Percentiles rank a stretch among this genome's conserved stretches.
These are phyloP conservation scores for Drosophila seclusa DNA, from an alignment of 2,888 invertebrate species.

Conservation along the genomic window DNA sequence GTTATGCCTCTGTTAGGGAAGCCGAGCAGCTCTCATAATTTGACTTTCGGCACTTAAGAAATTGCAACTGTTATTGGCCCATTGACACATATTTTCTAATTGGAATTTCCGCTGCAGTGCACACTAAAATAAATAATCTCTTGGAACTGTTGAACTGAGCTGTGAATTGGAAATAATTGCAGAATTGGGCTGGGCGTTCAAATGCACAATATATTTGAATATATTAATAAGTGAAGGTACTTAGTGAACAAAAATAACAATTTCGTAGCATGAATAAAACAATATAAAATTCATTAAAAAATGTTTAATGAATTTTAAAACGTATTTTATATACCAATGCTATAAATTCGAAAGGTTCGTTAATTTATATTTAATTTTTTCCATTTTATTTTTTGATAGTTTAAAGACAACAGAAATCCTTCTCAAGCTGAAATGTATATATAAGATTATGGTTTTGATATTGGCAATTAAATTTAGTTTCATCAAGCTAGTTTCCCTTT, in stretches of 20 bases:
- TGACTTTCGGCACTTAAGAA: conserved; percentile 29
- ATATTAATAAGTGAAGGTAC: background rate
- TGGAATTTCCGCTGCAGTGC: conserved; percentile 65
- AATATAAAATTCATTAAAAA: background rate
- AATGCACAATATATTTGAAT: background rate
- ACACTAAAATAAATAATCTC: conserved; percentile 8
- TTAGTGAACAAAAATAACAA: background rate
- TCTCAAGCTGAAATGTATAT: background rate
- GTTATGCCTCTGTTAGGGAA: conserved; percentile 24
- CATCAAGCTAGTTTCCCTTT: background rate
- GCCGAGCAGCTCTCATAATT: conserved; percentile 9
- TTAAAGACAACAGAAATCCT: background rate
- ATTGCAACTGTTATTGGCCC: conserved; percentile 55
- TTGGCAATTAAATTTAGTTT: background rate
- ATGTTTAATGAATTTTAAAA: background rate
- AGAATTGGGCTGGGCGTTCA: background rate
- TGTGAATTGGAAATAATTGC: conserved; percentile 3
- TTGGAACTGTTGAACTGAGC: conserved; percentile 7
- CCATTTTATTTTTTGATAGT: background rate
- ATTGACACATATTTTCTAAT: conserved; percentile 76
- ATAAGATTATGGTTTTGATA: background rate
- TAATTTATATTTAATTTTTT: background rate
- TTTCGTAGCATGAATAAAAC: background rate
- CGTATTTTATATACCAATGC: background rate
- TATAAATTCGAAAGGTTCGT: background rate